Base-by-base conservation (phyloP, 2,888 invertebrate species). In the Caradrina kadenii region DNA sequence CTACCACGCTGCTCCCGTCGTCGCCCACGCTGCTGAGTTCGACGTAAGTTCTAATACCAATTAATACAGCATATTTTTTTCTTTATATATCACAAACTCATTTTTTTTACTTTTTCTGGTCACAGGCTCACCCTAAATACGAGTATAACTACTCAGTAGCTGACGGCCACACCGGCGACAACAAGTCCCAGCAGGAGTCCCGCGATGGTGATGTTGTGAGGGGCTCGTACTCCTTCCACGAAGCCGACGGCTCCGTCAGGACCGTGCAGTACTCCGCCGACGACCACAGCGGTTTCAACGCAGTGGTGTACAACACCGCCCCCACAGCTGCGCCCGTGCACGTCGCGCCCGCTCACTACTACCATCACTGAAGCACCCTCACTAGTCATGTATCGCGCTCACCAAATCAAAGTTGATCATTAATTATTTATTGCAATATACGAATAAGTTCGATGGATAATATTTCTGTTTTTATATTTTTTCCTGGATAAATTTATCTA, bases 131-230 rank as follows among this genome's bases (percentile, higher is more conserved):
- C 87, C 96, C 96, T 55, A 94, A 95, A 83, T 96, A 96, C 90
- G 93, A 95, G 65, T 80, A 91, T 91, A 90, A 92, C 70, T 96
- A 96, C 90, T 94, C 94, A 56, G 96, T 96, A 2, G 90, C 93
- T 76, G 96, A 96, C 85, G 89, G 91, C n/a, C 93, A 94, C 87
- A 94, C 96, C 86, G 96, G 96, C 52, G 96, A 96, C 90, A 89
- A 93, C 88, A 96, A 96, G 89, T 90, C 91, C 78, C 96, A 96
- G 87, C 94, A 95, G 80, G 96, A 96, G 84, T 81, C 85, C 74
- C 91, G 93, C 68, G 95, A 96, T 78, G 96, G 96, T 56, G 96
- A 96, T 80, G 92, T 91, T 8, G 96, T 96, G 74, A 93, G 94
- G 86, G 96, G 96, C 76, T 91, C 92, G 26, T 95, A 96, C 91